Evolutionary conservation across 2,797 vertebrate genomes (phyloP).

Genomic region (Huso huso): DNA sequence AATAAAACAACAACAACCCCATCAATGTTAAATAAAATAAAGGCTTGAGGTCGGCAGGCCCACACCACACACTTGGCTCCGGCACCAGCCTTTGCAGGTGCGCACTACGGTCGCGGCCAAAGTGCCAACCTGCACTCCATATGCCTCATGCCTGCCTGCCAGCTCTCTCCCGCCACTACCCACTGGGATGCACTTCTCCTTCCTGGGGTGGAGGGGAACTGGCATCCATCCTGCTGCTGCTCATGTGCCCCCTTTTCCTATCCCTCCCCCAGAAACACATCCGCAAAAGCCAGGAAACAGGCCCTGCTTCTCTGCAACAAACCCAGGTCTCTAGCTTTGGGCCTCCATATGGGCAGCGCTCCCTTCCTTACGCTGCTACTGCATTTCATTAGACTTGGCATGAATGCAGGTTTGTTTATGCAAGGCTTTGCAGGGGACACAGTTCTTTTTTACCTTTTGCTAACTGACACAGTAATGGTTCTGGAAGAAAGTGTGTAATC

Average conservation of each 20-base stretch:
- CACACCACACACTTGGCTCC: conserved; percentile 42
- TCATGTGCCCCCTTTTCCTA: neutral
- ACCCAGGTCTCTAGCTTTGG: conserved; percentile 30
- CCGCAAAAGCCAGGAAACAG: conserved; percentile 44
- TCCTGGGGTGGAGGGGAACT: conserved; percentile 28
- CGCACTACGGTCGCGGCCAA: conserved; percentile 56
- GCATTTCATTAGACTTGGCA: too few relatives aligned
- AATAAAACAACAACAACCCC: conserved; percentile 20
- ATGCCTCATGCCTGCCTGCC: conserved; percentile 66
- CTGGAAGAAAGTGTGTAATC: too few relatives aligned
- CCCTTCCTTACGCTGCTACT: conserved; percentile 6
- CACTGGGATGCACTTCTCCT: conserved; percentile 42
- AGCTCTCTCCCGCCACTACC: conserved; percentile 67
- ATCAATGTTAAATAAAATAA: conserved; percentile 22
- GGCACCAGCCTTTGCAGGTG: conserved; percentile 65
- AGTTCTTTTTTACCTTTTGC: too few relatives aligned
- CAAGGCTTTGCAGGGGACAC: too few relatives aligned
- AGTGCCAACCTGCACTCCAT: conserved; percentile 71
- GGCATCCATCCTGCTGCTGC: conserved; percentile 1
- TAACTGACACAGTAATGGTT: too few relatives aligned
- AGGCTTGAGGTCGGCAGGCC: conserved; percentile 5
- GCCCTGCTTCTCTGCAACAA: conserved; percentile 17
- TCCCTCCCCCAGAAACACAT: conserved; percentile 26
- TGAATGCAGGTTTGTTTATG: too few relatives aligned
- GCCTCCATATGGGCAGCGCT: conserved; percentile 34